Evolutionary conservation across 30 jellyfish, hydroid and myxozoan genomes (phyloP), one percentile per base, ranked within the genome.

Genomic region (Mastigias papua): DNA sequence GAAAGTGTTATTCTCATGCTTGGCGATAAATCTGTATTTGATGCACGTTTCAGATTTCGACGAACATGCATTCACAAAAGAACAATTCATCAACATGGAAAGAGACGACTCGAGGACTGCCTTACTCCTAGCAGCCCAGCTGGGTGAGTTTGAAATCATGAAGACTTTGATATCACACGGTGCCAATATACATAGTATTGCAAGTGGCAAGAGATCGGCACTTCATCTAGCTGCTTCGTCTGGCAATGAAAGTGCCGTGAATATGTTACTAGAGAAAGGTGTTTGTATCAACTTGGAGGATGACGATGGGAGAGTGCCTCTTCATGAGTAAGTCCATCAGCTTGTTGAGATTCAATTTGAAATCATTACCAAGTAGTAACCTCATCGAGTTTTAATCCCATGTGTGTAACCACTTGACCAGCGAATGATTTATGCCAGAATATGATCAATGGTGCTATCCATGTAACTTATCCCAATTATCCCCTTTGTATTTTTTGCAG

Each of bases 261-360:
- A 22, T 29, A 31, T 76, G 54, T 76, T 76, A 75, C 23, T 76
- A 58, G 54, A 35, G 16, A 54, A 28, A 22, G 71, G 22, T 48
- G 46, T 76, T 50, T 20, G 37, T 26, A 20, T 64, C 15, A 28
- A 51, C 58, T 21, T 48, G 28, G 54, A 76, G 58, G 73, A 76
- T 27, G 31, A 15, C 1, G 46, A 57, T 9, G 28, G 49, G 86
- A 57, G 73, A 25, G 51, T 64, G 51, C 86, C 86, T 7, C 48
- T 76, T 19, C 86, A 76, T 27, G 70, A 76, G 86, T 76, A 48
- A 76, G 86, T 76, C 62, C n/a, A n/a, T n/a, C n/a, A n/a, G n/a
- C n/a, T n/a, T n/a, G n/a, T n/a, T n/a, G n/a, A n/a, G n/a, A n/a
- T n/a, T n/a, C n/a, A n/a, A n/a, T n/a, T n/a, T n/a, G n/a, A n/a